These are phyloP conservation scores for Phalanger gymnotis DNA, from an alignment of 2,797 vertebrate genomes.

Conservation along the genomic window DNA sequence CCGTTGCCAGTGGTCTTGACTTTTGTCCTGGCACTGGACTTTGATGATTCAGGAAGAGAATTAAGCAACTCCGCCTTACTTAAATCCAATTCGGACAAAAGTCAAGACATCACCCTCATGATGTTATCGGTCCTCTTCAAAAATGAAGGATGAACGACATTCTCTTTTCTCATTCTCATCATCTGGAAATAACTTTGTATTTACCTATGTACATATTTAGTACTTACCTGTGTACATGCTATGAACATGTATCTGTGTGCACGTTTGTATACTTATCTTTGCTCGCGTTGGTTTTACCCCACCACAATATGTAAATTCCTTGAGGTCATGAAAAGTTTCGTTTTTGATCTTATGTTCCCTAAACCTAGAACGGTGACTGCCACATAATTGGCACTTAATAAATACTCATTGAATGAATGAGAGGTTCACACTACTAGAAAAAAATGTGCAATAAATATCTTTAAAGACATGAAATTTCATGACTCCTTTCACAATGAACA, in stretches of 20 bases:
- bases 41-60: too few species aligned
- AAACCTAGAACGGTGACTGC: background rate
- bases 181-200: background rate
- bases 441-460: background rate
- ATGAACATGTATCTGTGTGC: background rate
- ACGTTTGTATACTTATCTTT: background rate
- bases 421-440: background rate
- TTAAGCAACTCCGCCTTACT: too few species aligned
- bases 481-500: conserved; percentile 4
- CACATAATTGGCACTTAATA: background rate
- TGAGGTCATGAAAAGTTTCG: background rate
- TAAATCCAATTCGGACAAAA: too few species aligned
- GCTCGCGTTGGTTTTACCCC: background rate
- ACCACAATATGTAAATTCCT: background rate
- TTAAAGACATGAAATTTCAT: conserved; percentile 39
- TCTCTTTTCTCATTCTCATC: background rate
- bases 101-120: too few species aligned
- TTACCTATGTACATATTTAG: background rate
- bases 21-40: too few species aligned
- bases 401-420: background rate
- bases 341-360: background rate
- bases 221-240: too few species aligned
- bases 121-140: too few species aligned
- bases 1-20: too few species aligned
- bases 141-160: background rate